Conservation (phyloP, 2,888 invertebrate genomes). For the Drosophila stalkeri region DNA sequence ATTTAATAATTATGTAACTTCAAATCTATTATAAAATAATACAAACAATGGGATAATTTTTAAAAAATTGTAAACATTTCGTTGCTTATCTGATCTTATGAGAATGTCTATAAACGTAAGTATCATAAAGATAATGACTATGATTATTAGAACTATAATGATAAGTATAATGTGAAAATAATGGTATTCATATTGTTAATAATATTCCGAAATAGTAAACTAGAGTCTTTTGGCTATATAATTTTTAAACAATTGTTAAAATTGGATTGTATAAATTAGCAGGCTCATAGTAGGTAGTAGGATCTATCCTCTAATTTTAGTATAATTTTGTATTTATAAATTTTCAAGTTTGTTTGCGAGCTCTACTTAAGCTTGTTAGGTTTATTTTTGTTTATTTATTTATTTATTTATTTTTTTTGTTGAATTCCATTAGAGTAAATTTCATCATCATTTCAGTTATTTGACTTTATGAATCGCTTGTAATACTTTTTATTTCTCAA, state of each 20-base stretch:
- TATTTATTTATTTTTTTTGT: background rate
- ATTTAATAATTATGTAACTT: constrained; percentile 7
- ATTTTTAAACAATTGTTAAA: too few relatives aligned
- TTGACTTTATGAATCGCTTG: constrained; percentile 3
- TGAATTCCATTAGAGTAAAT: constrained; percentile 9
- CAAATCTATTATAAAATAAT: constrained; percentile 6
- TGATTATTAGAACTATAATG: background rate
- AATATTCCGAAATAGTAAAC: too few relatives aligned
- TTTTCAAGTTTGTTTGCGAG: background rate
- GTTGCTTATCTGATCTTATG: background rate
- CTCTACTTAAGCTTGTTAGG: too few relatives aligned
- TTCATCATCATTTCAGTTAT: constrained; percentile 8
- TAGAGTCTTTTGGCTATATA: too few relatives aligned
- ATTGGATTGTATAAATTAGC: too few relatives aligned
- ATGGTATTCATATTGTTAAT: too few relatives aligned
- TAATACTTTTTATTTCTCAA: constrained; percentile 7
- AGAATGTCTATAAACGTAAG: background rate
- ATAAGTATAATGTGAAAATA: background rate
- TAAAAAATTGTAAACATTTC: background rate
- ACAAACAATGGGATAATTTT: background rate
- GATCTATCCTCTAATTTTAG: background rate
- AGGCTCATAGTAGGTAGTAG: too few relatives aligned
- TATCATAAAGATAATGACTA: background rate
- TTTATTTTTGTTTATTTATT: background rate
- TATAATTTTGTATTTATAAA: background rate